Percentiles rank a stretch among this genome's conserved stretches.
Conservation (phyloP, 2,113 vertebrate species). For the Paedocypris sp. region DNA sequence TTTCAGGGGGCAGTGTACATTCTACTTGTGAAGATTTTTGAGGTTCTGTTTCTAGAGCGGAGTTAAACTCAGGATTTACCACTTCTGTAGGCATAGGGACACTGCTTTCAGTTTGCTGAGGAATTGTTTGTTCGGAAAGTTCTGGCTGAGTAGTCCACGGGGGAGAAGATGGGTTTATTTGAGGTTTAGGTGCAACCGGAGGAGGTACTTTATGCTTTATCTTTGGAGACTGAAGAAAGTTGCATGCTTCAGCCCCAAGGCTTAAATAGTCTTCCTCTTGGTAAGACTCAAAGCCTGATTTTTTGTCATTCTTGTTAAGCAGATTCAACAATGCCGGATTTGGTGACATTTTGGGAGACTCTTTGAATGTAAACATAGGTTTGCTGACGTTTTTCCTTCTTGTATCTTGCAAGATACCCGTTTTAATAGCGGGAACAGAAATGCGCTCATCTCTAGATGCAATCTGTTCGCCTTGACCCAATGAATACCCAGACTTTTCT, state of each 20-base stretch:
- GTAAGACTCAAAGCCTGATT: slow-evolving; percentile 77
- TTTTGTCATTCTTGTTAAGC: slow-evolving; percentile 73
- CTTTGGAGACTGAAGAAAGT: slow-evolving; percentile 79
- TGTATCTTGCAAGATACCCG: slow-evolving; percentile 78
- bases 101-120: slow-evolving; percentile 64
- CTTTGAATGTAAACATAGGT: slow-evolving; percentile 95
- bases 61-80: slow-evolving; percentile 50
- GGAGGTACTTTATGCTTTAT: slow-evolving; percentile 83
- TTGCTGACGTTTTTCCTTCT: slow-evolving; percentile 68
- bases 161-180: slow-evolving; percentile 67
- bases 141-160: slow-evolving; percentile 70
- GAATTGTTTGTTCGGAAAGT: slow-evolving; percentile 56
- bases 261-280: slow-evolving; percentile 97
- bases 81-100: slow-evolving; percentile 53
- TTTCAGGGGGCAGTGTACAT: slow-evolving; percentile 38
- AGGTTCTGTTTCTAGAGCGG: slow-evolving; percentile 58
- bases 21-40: slow-evolving; percentile 52
- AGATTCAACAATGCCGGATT: slow-evolving; percentile 88
- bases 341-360: slow-evolving; percentile 80
- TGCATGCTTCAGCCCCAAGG: slow-evolving; percentile 93
- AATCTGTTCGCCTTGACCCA: slow-evolving; percentile 72
- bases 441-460: slow-evolving; percentile 92
- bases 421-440: slow-evolving; percentile 80
- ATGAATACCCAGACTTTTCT: slow-evolving; percentile 63
- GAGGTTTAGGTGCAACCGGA: slow-evolving; percentile 89